These are phyloP conservation scores for Drosophila pseudotakahashii DNA, from an alignment of 2,888 invertebrate species.

Conservation along the genomic window DNA sequence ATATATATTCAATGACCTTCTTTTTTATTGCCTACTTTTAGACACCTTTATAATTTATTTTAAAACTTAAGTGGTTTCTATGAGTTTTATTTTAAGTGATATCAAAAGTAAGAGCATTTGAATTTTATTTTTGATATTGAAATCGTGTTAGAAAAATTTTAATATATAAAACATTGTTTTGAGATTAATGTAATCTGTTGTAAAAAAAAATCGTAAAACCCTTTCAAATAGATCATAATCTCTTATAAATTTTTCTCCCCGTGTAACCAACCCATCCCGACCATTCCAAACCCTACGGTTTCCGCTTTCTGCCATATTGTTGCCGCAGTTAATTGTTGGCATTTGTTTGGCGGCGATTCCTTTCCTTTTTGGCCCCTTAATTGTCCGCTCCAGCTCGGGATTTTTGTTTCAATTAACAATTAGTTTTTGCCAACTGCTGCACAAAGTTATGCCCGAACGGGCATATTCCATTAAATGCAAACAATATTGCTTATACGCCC, in stretches of 20 bases:
- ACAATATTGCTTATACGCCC: conserved; percentile 55
- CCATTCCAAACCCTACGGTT: conserved; percentile 3
- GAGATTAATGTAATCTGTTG: too few species aligned
- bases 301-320: conserved; percentile 58
- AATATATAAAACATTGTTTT: too few species aligned
- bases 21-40: too few species aligned
- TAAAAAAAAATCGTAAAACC: too few species aligned
- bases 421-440: conserved; percentile 54
- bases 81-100: too few species aligned
- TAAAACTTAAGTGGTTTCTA: too few species aligned
- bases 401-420: conserved; percentile 76
- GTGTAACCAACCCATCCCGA: not conserved
- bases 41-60: too few species aligned
- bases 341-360: conserved; percentile 67
- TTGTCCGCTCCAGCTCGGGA: conserved; percentile 32
- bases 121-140: too few species aligned
- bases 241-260: not conserved
- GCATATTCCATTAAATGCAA: conserved; percentile 61
- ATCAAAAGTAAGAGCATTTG: too few species aligned
- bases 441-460: conserved; percentile 41
- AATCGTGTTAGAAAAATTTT: too few species aligned
- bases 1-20: too few species aligned
- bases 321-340: conserved; percentile 73
- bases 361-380: conserved; percentile 36
- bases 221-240: too few species aligned